A percentile compares a stretch with the other conserved stretches of the same genome.
Conservation (phyloP, 2,113 vertebrate genomes). For the Leptobrachium leishanense region DNA sequence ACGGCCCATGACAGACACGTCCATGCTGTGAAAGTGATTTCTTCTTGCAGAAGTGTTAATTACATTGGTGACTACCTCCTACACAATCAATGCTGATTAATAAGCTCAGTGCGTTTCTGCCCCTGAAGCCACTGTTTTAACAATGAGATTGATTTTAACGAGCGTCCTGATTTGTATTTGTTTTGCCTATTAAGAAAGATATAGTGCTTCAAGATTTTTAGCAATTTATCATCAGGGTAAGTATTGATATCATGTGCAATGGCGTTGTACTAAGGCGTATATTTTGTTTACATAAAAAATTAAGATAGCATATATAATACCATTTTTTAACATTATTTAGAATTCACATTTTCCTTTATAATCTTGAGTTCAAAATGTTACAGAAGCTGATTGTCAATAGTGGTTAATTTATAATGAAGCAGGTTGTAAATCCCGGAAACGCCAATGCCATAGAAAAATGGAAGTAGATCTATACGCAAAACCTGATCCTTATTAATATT, state of each 20-base stretch:
- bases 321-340: too few species aligned
- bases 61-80: slow-evolving; percentile 22
- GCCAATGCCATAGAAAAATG: too few species aligned
- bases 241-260: slow-evolving; percentile 20
- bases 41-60: slow-evolving; percentile 45
- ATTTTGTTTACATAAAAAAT: too few species aligned
- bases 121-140: slow-evolving; percentile 33
- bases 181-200: slow-evolving; percentile 30
- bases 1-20: slow-evolving; percentile 24
- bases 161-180: slow-evolving; percentile 26
- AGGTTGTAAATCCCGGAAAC: too few species aligned
- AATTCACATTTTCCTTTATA: too few species aligned
- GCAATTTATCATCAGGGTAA: slow-evolving; percentile 23
- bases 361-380: too few species aligned
- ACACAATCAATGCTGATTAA: slow-evolving; percentile 44
- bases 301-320: too few species aligned
- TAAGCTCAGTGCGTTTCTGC: slow-evolving; percentile 23
- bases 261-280: background rate
- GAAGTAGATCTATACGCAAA: too few species aligned
- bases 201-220: slow-evolving; percentile 10
- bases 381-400: too few species aligned
- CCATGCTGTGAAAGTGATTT: slow-evolving; percentile 44
- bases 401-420: too few species aligned
- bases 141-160: slow-evolving; percentile 40
- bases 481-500: too few species aligned